phyloP scores from a whole-genome alignment of 2,797 vertebrate genomes.

The Limosa lapponica region DNA sequence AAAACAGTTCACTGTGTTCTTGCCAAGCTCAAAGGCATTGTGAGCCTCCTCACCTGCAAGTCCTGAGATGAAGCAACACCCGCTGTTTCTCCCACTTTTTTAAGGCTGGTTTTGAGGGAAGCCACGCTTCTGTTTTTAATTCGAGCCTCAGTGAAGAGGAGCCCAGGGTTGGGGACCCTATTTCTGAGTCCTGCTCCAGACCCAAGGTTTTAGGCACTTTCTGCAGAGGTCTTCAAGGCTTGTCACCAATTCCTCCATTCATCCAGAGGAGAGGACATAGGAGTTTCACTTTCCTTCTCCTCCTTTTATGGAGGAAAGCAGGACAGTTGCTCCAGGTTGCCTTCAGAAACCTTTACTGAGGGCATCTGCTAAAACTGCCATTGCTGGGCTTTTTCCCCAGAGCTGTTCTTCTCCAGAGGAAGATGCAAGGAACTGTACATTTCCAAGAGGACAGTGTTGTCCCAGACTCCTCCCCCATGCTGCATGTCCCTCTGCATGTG shows the following conservation, averaged over 20 bases:
- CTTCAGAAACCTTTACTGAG: not conserved
- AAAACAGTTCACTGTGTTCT: not conserved
- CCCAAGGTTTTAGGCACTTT: not conserved
- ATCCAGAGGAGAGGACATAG: fast-evolving
- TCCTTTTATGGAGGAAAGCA: not conserved
- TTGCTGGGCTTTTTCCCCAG: not conserved
- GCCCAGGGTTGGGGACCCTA: not conserved
- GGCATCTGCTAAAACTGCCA: not conserved
- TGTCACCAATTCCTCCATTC: not conserved
- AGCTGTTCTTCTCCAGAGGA: not conserved
- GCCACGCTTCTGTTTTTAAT: not conserved
- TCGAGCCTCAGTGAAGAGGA: not conserved
- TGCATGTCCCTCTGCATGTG: fast-evolving
- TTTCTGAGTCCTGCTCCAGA: not conserved
- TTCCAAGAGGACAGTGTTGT: not conserved
- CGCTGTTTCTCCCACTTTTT: not conserved
- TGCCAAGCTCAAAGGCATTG: not conserved
- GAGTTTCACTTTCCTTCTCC: not conserved
- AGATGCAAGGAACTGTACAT: not conserved
- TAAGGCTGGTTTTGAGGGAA: not conserved
- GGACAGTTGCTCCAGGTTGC: not conserved
- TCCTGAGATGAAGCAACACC: not conserved
- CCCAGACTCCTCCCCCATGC: not conserved
- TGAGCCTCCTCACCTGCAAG: not conserved
- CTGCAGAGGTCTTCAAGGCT: not conserved